A percentile compares a stretch with the other conserved stretches of the same genome.
phyloP scores from a whole-genome alignment of 1,140 invertebrate genomes.

The Zaprionus tsacasi region DNA sequence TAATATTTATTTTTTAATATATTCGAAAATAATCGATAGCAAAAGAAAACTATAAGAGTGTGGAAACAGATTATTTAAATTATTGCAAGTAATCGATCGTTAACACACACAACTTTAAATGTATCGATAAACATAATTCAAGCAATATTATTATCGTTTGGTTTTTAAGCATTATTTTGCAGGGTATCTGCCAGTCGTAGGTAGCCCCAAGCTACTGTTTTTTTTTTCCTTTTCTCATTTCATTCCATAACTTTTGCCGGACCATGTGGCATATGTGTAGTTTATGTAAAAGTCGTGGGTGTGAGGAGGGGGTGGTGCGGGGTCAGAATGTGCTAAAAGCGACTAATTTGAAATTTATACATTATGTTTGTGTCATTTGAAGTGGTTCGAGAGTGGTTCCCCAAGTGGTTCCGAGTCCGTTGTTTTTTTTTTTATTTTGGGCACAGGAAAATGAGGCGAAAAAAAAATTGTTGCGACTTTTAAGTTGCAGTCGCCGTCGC shows the following conservation, averaged over 20 bases:
- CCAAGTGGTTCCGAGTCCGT: neutral
- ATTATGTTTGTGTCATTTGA: constrained; percentile 33
- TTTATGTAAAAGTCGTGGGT: neutral
- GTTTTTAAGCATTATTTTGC: too few species aligned
- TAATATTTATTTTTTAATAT: too few species aligned
- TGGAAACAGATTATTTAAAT: too few species aligned
- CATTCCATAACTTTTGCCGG: neutral
- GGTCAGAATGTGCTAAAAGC: neutral
- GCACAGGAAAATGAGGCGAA: neutral
- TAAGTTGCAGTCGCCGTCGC: neutral
- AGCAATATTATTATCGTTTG: too few species aligned
- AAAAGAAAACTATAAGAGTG: too few species aligned
- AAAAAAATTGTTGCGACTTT: constrained; percentile 7
- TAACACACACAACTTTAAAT: too few species aligned
- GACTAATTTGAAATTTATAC: constrained; percentile 50
- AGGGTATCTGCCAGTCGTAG: neutral
- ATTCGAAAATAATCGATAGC: too few species aligned
- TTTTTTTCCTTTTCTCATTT: neutral
- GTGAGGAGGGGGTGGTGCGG: too few species aligned
- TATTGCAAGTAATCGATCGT: too few species aligned
- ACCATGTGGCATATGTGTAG: constrained; percentile 8
- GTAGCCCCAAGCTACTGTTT: neutral
- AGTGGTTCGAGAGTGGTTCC: constrained; percentile 11
- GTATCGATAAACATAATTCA: too few species aligned
- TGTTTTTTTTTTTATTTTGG: neutral